Base-by-base conservation (phyloP, 2,888 invertebrate genomes). In the Pheosia gnoma region DNA sequence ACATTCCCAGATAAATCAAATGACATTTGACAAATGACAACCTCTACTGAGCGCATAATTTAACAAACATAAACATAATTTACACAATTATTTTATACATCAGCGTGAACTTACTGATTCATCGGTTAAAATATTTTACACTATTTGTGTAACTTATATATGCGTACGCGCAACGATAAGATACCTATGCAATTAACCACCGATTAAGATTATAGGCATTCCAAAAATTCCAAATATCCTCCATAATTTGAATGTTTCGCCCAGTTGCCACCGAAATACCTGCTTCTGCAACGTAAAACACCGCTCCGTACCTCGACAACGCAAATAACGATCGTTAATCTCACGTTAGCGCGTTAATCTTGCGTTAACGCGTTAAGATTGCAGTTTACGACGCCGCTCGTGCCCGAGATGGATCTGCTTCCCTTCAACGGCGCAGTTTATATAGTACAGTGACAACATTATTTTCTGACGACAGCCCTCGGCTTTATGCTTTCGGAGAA, bases 301-400 rank as follows among this genome's bases (percentile, higher is more conserved):
- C 25, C 43, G 49, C 13, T 3, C 6, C 6, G 5, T 3, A 52
- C 53, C 37, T 37, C 6, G 53, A 37, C 63, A 64, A 73, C 79
- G 70, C 66, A 81, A 79, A 81, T 79, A 81, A 70, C 56, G 38
- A 63, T 25, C 65, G 63, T 76, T 77, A 74, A 79, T 77, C 70
- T 73, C 49, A 57, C 57, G 63, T 65, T 67, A 72, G 69, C 64
- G 69, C 65, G 63, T 76, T 77, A 74, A 79, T 77, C 70, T 73
- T 49, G 56, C 57, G 63, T 65, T 67, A 72, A 70, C 64, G 69
- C 58, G 67, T 70, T 61, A 71, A 68, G 63, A 67, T 56, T 58
- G 39, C 61, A 72, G 65, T 79, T 79, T 80, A 81, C 68, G 77
- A 70, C 67, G 45, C 57, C 39, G 55, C 62, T 59, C 61, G 63